phyloP scores from a whole-genome alignment of 2,113 vertebrate species.

The Spheniscus mendiculus region DNA sequence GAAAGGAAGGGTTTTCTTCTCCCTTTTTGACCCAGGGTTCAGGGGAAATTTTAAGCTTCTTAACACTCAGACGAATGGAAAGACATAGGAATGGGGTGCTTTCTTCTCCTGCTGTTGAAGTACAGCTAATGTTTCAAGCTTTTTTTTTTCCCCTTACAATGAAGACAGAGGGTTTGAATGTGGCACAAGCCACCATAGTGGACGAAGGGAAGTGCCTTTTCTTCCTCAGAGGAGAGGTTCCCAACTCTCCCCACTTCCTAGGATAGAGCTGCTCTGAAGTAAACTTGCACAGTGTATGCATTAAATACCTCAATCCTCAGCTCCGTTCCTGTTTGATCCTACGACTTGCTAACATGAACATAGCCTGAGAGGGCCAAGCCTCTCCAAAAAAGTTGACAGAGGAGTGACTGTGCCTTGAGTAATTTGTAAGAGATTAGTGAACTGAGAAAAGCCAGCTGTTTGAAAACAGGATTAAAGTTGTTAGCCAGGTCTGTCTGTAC shows the following conservation, averaged over 20 bases:
- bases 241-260: background rate
- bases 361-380: background rate
- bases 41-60: background rate
- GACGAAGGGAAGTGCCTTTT: background rate
- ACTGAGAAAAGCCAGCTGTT: background rate
- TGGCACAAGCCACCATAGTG: background rate
- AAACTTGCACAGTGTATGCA: background rate
- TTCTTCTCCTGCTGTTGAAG: background rate
- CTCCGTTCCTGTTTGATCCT: background rate
- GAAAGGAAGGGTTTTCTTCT: background rate
- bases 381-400: background rate
- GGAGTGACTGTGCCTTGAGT: background rate
- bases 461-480: background rate
- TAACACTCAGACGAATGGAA: background rate
- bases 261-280: background rate
- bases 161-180: background rate
- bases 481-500: background rate
- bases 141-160: no score
- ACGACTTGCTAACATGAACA: rapidly evolving
- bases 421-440: background rate
- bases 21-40: background rate
- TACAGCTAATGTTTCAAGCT: background rate
- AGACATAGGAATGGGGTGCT: background rate
- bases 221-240: background rate
- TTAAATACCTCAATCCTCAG: background rate